These are phyloP conservation scores for Calliopsis andreniformis DNA, from an alignment of 1,140 invertebrate species.

Conservation along the genomic window DNA sequence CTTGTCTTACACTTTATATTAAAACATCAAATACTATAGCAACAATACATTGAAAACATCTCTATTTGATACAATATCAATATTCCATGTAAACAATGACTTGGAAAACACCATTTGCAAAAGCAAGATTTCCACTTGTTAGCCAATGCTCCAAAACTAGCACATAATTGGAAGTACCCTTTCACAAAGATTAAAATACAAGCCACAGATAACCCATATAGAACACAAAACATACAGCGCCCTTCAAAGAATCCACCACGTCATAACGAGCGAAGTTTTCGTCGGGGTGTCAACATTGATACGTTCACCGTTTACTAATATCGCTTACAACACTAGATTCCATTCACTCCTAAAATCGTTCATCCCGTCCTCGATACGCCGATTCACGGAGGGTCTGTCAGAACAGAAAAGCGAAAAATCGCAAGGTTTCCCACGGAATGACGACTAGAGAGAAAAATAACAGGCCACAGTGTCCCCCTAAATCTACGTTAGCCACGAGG, in stretches of 20 bases:
- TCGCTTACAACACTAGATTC: not conserved
- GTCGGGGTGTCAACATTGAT: conserved; percentile 27
- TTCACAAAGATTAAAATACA: not conserved
- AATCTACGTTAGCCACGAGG: conserved; percentile 42
- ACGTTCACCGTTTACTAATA: not conserved
- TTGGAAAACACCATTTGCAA: no score
- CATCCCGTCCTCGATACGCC: not conserved
- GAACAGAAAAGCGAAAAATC: conserved; percentile 8
- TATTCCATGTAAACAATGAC: no score
- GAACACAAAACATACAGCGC: conserved; percentile 1
- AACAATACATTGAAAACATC: not conserved
- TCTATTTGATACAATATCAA: not conserved
- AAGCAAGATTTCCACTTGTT: not conserved
- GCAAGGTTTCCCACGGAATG: conserved; percentile 28
- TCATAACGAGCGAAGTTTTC: not conserved
- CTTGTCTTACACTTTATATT: not conserved
- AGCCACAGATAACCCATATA: not conserved
- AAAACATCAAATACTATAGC: not conserved
- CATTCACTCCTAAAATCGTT: conserved; percentile 1
- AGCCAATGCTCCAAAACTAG: not conserved
- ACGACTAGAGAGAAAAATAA: conserved; percentile 22
- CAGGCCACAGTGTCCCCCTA: conserved; percentile 9
- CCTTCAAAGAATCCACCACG: not conserved
- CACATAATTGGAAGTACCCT: conserved; percentile 9
- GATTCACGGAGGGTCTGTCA: not conserved